Evolutionary conservation across 2,888 invertebrate genomes (phyloP).

Genomic region (Agonopterix subpropinquella): DNA sequence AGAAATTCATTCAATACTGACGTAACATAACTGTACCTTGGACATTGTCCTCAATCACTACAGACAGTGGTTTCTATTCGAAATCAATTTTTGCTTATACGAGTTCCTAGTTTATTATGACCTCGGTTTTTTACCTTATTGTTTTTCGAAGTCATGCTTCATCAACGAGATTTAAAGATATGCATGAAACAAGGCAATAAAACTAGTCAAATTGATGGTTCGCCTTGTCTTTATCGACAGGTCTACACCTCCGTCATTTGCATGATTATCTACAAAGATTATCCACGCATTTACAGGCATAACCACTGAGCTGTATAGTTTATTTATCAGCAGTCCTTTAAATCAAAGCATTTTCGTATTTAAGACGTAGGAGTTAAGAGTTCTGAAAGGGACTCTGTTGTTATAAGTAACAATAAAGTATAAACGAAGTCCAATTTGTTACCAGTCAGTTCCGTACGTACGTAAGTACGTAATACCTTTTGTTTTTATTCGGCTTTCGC

Average conservation of each 20-base stretch:
- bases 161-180: neutral
- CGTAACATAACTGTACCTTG: constrained; percentile 41
- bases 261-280: constrained; percentile 1
- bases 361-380: too few species aligned
- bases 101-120: too few species aligned
- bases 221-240: neutral
- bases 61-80: constrained; percentile 33
- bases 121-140: too few species aligned
- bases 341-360: too few species aligned
- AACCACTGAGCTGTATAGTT: too few species aligned
- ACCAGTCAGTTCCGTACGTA: neutral
- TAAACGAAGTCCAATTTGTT: neutral
- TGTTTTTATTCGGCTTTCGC: constrained; percentile 61
- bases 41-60: constrained; percentile 36
- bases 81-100: too few species aligned
- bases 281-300: neutral
- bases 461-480: constrained; percentile 35
- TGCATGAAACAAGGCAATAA: neutral
- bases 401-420: neutral
- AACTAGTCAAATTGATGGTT: neutral
- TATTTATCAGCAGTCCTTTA: too few species aligned
- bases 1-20: constrained; percentile 26
- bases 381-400: too few species aligned
- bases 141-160: neutral
- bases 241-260: constrained; percentile 11